Base-by-base conservation (phyloP, 1,140 invertebrate genomes). In the Trichonephila inaurata region DNA sequence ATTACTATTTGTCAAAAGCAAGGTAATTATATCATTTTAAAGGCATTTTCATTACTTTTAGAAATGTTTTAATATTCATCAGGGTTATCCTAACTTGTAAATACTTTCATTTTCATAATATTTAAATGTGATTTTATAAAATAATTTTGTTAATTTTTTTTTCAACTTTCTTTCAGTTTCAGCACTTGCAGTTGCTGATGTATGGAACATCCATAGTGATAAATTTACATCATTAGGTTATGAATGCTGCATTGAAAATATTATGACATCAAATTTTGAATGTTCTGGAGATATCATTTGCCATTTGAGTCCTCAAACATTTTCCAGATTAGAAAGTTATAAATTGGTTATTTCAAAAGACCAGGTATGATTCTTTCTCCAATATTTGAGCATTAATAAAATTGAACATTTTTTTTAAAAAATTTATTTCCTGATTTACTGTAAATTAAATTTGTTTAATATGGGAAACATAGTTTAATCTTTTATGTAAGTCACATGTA, bases 281-380 rank as follows among this genome's bases (percentile, higher is more conserved):
- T 85, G 62, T 28, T 10, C 33, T 77, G 89, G 62, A 21, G 40
- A 88, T 24, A 91, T 94, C 7, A 96, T 96, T 60, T 96, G 96
- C 89, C 95, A 96, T 87, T 95, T 97, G 18, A 96, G 96, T 93
- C 94, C 94, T 61, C 95, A 96, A 64, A 81, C 96, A 3, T 96
- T 96, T 94, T 95, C 96, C 51, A 94, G 95, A 61, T 86, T 95
- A 0, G 95, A 96, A 66, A 95, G 96, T 44, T 97, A 96, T 94
- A 96, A 96, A 94, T 95, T 97, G 16, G 96, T 96, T 88, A 95
- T 96, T 88, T 95, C 96, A 8, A 95, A 96, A 93, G 95, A 96
- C 10, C 95, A 95, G 94, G 95, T 95, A 95, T 95, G 81, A 72
- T 69, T 51, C 12, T 1, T 28, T 86, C 21, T 1, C 62, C 82